Percentiles rank a stretch among this genome's conserved stretches.
These are phyloP conservation scores for Suricata suricatta DNA, from an alignment of 2,113 vertebrate genomes.

Conservation along the genomic window DNA sequence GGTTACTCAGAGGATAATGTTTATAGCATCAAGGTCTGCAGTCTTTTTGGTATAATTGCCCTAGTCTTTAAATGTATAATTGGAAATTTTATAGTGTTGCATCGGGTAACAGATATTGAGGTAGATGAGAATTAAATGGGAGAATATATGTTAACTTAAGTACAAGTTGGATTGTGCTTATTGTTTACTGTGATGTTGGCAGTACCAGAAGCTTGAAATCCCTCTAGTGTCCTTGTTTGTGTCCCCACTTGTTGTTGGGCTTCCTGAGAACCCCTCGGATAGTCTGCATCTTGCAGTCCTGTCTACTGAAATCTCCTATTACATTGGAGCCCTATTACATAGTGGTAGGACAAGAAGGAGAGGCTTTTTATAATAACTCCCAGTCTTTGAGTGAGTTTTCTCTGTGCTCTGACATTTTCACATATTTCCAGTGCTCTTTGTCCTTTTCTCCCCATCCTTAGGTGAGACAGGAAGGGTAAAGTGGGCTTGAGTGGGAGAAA, in stretches of 20 bases:
- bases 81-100: neutral
- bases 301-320: neutral
- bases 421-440: neutral
- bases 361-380: neutral
- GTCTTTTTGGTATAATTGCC: neutral
- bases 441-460: neutral
- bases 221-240: neutral
- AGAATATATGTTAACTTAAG: neutral
- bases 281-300: neutral
- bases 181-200: too few relatives aligned
- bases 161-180: neutral
- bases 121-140: neutral
- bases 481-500: neutral
- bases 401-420: neutral
- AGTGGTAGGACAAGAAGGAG: neutral
- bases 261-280: neutral
- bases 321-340: accelerated
- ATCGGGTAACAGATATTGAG: neutral
- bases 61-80: neutral
- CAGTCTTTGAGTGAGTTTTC: neutral
- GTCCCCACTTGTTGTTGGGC: neutral
- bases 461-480: neutral
- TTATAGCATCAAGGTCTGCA: neutral
- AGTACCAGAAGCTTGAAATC: neutral
- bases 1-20: neutral